Conservation (phyloP, 2,888 invertebrate species). For the Trissolcus brochymenae region DNA sequence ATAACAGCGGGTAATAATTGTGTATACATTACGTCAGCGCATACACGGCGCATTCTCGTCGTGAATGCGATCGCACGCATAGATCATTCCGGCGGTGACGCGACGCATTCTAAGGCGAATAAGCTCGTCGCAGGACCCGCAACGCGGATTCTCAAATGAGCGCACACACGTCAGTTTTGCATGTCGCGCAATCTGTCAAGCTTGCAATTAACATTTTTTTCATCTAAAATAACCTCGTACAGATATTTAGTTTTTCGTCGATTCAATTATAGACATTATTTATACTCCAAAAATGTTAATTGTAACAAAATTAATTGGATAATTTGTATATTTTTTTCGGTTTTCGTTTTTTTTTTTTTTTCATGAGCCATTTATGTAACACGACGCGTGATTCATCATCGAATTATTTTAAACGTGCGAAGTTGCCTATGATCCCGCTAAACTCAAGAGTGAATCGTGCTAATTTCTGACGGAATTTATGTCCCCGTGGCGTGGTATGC, state of each 20-base stretch:
- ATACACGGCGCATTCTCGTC: slow-evolving; percentile 60
- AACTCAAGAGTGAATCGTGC: slow-evolving; percentile 44
- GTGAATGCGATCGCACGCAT: slow-evolving; percentile 66
- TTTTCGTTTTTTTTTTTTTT: not conserved
- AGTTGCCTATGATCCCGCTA: slow-evolving; percentile 34
- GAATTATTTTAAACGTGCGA: slow-evolving; percentile 51
- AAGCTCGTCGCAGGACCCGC: slow-evolving; percentile 45
- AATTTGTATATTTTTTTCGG: not conserved
- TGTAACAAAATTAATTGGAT: slow-evolving; percentile 45
- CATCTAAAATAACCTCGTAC: not conserved
- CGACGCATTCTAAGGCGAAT: slow-evolving; percentile 55
- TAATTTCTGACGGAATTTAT: slow-evolving; percentile 58
- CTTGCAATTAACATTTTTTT: slow-evolving; percentile 2
- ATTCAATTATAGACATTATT: not conserved
- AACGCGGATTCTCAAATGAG: slow-evolving; percentile 46
- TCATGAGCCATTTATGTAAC: slow-evolving; percentile 30
- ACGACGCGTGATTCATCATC: slow-evolving; percentile 44
- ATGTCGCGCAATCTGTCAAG: slow-evolving; percentile 26
- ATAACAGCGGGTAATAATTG: slow-evolving; percentile 72
- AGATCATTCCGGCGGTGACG: slow-evolving; percentile 64
- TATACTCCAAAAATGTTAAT: slow-evolving; percentile 13
- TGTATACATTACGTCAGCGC: slow-evolving; percentile 68
- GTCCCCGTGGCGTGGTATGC: slow-evolving; percentile 50
- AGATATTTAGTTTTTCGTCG: not conserved
- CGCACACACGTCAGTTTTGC: slow-evolving; percentile 46